phyloP scores from a whole-genome alignment of 2,113 vertebrate species.

The Monopterus albus region DNA sequence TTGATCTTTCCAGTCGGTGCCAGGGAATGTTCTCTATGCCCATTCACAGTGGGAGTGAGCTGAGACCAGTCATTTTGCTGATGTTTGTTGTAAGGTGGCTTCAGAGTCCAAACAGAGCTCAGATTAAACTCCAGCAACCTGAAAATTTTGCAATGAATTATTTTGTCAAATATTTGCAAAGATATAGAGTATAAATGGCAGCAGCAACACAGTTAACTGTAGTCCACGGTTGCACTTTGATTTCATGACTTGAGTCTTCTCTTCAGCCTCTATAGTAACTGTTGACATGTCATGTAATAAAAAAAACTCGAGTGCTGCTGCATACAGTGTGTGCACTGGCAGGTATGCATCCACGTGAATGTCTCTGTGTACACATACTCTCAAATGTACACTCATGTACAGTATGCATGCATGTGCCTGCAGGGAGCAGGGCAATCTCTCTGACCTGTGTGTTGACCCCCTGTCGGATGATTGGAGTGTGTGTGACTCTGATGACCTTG shows the following conservation, averaged over 20 bases:
- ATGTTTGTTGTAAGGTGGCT: constrained; percentile 23
- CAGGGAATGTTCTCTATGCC: constrained; percentile 47
- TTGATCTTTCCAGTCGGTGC: constrained; percentile 73
- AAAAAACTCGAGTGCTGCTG: background rate
- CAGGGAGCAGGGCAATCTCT: constrained; percentile 78
- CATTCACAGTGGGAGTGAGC: constrained; percentile 8
- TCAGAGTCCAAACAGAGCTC: background rate
- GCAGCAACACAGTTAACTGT: background rate
- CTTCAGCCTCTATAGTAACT: background rate
- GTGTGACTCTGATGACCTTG: constrained; percentile 76
- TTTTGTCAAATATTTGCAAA: background rate
- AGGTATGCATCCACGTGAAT: background rate
- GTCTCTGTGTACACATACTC: background rate
- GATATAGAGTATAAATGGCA: background rate
- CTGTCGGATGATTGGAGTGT: constrained; percentile 73
- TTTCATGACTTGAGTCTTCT: background rate
- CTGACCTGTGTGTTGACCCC: constrained; percentile 80
- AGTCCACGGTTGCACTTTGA: background rate
- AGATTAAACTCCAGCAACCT: background rate
- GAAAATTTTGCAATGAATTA: background rate
- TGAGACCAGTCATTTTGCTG: background rate
- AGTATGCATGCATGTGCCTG: constrained; percentile 32
- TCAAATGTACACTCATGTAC: background rate
- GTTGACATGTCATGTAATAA: background rate
- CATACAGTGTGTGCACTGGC: background rate